Percentiles rank a stretch among this genome's conserved stretches.
These are phyloP conservation scores for Rotaria sp. DNA, from an alignment of 2,888 invertebrate species.

Conservation along the genomic window DNA sequence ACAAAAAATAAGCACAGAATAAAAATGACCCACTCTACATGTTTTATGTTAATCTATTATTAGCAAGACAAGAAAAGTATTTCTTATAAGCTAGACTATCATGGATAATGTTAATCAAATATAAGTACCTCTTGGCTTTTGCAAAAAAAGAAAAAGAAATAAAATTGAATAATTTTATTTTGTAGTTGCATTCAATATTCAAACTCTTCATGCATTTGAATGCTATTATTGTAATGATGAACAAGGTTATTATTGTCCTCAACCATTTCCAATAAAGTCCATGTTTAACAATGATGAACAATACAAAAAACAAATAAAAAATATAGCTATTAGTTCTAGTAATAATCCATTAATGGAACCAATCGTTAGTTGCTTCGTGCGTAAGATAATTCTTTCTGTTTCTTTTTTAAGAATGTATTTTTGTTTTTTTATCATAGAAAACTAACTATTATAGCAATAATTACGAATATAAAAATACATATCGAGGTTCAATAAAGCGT, in stretches of 20 bases:
- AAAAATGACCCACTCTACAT: no score
- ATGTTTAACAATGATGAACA: neutral
- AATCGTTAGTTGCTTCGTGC: neutral
- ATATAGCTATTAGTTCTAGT: neutral
- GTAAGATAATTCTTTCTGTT: neutral
- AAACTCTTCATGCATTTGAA: neutral
- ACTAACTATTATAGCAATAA: neutral
- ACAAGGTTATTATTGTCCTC: neutral
- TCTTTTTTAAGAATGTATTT: neutral
- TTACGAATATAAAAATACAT: neutral
- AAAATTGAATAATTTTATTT: neutral
- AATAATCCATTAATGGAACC: neutral
- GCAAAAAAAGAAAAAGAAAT: no score
- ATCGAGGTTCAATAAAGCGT: neutral
- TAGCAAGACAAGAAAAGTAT: no score
- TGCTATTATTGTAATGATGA: neutral
- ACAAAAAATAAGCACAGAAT: no score
- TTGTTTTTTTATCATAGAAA: neutral
- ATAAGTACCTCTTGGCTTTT: no score
- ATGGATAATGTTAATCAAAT: no score
- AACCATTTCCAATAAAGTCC: neutral
- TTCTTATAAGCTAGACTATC: no score
- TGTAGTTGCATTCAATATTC: neutral
- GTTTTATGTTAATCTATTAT: no score
- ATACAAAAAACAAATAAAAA: neutral